Percentiles rank a stretch among this genome's conserved stretches.
These are phyloP conservation scores for Halocaridina rubra DNA, from an alignment of 2,888 invertebrate species.

Conservation along the genomic window DNA sequence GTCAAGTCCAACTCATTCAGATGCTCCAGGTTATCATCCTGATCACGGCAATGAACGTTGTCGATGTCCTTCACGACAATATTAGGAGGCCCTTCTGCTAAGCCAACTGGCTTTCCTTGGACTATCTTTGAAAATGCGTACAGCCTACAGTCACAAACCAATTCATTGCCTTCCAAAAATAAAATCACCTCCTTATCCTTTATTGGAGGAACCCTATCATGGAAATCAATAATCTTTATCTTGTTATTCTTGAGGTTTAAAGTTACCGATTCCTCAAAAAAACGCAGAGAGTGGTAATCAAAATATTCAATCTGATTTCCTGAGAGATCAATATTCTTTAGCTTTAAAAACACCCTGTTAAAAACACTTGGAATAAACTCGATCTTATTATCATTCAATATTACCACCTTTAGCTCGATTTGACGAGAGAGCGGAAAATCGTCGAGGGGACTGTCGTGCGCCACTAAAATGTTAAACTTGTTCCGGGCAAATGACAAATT, in stretches of 20 bases:
- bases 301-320: not conserved
- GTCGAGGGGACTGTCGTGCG: no score
- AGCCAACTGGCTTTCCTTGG: not conserved
- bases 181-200: not conserved
- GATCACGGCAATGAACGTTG: not conserved
- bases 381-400: constrained; percentile 12
- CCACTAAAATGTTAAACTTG: not conserved
- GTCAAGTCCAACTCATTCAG: not conserved
- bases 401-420: not conserved
- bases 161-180: constrained; percentile 21
- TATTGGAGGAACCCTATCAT: not conserved
- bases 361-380: not conserved
- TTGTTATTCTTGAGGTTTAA: constrained; percentile 22
- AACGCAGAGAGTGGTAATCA: not conserved
- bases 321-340: not conserved
- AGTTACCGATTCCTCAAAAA: not conserved
- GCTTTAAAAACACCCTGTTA: not conserved
- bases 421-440: constrained; percentile 14
- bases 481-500: not conserved
- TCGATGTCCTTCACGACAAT: constrained; percentile 2
- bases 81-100: not conserved
- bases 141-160: constrained; percentile 22
- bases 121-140: constrained; percentile 11
- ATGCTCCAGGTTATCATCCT: not conserved
- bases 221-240: not conserved